Conservation (phyloP, 2,888 invertebrate species). For the Acanthosepion lycidas region DNA sequence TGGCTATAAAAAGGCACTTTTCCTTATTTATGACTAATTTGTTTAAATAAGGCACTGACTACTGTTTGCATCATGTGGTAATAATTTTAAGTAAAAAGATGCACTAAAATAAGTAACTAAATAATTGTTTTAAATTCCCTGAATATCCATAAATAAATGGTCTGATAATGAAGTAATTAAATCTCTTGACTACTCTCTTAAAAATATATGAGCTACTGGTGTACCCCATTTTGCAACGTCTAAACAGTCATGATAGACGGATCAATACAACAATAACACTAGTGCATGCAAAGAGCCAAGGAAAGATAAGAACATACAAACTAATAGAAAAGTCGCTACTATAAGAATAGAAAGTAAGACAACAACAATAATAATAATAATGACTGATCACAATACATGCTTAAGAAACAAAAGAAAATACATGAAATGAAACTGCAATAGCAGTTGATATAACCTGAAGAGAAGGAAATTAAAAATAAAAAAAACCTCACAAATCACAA, state of each 20-base stretch:
- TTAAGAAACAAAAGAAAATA: background rate
- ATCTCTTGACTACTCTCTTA: background rate
- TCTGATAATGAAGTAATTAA: background rate
- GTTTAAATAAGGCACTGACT: too few relatives aligned
- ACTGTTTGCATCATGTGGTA: too few relatives aligned
- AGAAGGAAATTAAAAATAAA: too few relatives aligned
- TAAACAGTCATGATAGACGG: background rate
- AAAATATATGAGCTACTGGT: background rate
- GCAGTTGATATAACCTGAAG: too few relatives aligned
- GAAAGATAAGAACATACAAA: background rate
- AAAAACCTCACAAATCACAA: too few relatives aligned
- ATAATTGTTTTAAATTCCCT: too few relatives aligned
- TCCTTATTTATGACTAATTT: too few relatives aligned
- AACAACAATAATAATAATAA: background rate
- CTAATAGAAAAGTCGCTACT: slow-evolving; percentile 2
- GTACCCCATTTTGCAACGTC: background rate
- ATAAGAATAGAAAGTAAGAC: background rate
- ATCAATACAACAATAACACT: background rate
- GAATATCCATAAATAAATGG: background rate
- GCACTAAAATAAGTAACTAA: too few relatives aligned
- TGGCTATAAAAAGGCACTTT: too few relatives aligned
- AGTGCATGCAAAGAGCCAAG: background rate
- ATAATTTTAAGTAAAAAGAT: too few relatives aligned
- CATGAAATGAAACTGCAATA: background rate
- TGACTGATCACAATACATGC: background rate